Base-by-base conservation (phyloP, 2,797 vertebrate species). In the Novumbra hubbsi region DNA sequence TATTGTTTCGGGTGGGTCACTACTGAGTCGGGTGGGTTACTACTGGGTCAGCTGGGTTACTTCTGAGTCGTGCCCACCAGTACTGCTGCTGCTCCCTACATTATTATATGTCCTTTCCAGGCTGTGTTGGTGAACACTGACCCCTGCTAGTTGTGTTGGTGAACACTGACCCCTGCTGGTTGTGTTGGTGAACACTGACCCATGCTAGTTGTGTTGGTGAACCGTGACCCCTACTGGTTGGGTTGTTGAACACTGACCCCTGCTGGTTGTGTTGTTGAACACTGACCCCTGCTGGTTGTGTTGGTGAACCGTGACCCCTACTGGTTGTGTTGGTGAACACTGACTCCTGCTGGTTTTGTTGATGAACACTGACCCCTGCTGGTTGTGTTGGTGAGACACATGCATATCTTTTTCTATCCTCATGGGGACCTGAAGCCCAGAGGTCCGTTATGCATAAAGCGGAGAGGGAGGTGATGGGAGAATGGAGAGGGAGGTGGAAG, bases 371-470 rank as follows among this genome's bases (percentile, higher is more conserved):
- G 41, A 45, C 41, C 41, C 14, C 50, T 55, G 19, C 17, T 55
- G 50, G 50, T 55, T n/a, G 52, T 21, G 52, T 8, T 55, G 49
- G 49, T 17, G 49, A 52, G 5, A 67, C 65, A 21, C 21, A 16
- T 70, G 5, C 2, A 63, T 74, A 63, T 32, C 30, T 67, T 48
- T 21, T 15, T 55, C 60, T 48, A 72, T 68, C 19, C 63, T 52
- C 75, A 71, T 80, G 52, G 52, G 28, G 41, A 8, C 41, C 11
- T 71, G 32, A 5, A 34, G 5, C 32, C 41, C 9, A 45, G 34
- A 38, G 3, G 3, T 8, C 34, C 34, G 8, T 45, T 1, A 45
- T 45, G 41, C 41, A 45, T 45, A 38, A 38, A 38, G 3, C 34
- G 8, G 8, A 62, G 60, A 30, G 70, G 48, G 52, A 15, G 5